Percentiles rank a stretch among this genome's conserved stretches.
Evolutionary conservation across 2,888 invertebrate species (phyloP).

Genomic region (Oscheius sp.): DNA sequence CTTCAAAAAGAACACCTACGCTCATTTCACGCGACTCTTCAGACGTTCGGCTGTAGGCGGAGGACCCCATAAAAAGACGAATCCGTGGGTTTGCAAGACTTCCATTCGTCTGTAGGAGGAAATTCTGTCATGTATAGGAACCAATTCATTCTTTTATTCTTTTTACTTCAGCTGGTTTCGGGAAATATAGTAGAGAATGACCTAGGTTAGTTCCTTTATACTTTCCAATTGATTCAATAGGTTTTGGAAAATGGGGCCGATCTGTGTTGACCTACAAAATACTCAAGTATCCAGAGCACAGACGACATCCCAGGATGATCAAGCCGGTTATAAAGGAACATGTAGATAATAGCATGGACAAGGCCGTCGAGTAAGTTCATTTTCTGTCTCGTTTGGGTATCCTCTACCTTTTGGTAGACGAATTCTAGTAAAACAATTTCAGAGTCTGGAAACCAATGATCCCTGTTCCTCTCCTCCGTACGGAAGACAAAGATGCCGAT

Average conservation of each 20-base stretch:
- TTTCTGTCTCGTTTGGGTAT: no score
- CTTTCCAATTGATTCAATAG: neutral
- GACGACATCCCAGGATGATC: conserved; percentile 17
- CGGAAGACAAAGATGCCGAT: conserved; percentile 11
- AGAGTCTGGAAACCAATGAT: conserved; percentile 19
- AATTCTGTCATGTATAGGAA: conserved; percentile 11
- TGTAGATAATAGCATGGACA: conserved; percentile 21
- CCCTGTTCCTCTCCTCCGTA: neutral
- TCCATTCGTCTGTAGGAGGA: neutral
- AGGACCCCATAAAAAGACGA: no score
- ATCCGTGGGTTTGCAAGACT: no score
- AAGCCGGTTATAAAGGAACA: neutral
- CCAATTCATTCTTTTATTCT: conserved; percentile 8
- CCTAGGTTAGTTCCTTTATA: neutral
- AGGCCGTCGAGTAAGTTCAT: conserved; percentile 24
- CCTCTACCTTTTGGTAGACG: no score
- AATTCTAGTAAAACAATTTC: neutral
- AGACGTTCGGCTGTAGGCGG: no score
- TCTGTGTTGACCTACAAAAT: conserved; percentile 24
- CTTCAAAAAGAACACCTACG: no score
- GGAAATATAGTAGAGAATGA: neutral
- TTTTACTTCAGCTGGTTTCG: neutral
- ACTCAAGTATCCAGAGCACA: conserved; percentile 19
- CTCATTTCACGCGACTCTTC: no score
- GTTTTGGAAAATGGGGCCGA: conserved; percentile 29